phyloP scores from a whole-genome alignment of 2,113 vertebrate genomes.

The Pseudorhombus dupliciocellatus region DNA sequence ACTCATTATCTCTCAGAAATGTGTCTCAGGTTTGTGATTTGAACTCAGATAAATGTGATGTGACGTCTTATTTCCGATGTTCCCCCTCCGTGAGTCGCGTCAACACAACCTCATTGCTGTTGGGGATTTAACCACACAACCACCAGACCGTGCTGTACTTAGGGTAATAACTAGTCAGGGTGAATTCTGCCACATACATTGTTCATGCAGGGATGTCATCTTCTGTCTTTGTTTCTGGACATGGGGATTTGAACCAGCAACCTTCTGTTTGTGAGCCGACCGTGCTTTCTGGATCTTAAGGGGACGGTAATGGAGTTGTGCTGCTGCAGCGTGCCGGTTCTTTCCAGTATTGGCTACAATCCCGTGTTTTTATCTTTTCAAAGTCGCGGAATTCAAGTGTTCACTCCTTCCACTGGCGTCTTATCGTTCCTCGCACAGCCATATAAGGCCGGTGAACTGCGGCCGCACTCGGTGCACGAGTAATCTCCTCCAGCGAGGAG shows the following conservation, averaged over 20 bases:
- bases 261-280: too few relatives aligned
- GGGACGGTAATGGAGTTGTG: too few relatives aligned
- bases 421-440: background rate
- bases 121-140: conserved; percentile 4
- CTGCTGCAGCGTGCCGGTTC: too few relatives aligned
- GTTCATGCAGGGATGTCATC: background rate
- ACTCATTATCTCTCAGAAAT: too few relatives aligned
- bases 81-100: too few relatives aligned
- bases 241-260: too few relatives aligned
- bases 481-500: conserved; percentile 53
- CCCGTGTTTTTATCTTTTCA: background rate
- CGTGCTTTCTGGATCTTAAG: too few relatives aligned
- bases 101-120: background rate
- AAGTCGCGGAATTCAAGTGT: background rate
- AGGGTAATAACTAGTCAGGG: conserved; percentile 15
- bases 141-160: conserved; percentile 10
- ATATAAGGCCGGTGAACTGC: conserved; percentile 22
- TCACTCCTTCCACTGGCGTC: background rate
- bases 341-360: too few relatives aligned
- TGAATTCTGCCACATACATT: conserved; percentile 11
- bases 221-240: background rate
- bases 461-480: conserved; percentile 2
- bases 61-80: too few relatives aligned
- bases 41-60: too few relatives aligned
- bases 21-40: too few relatives aligned